Evolutionary conservation across 2,888 invertebrate genomes (phyloP), one percentile per base, ranked within the genome.

Genomic region (Drosophila birchii): DNA sequence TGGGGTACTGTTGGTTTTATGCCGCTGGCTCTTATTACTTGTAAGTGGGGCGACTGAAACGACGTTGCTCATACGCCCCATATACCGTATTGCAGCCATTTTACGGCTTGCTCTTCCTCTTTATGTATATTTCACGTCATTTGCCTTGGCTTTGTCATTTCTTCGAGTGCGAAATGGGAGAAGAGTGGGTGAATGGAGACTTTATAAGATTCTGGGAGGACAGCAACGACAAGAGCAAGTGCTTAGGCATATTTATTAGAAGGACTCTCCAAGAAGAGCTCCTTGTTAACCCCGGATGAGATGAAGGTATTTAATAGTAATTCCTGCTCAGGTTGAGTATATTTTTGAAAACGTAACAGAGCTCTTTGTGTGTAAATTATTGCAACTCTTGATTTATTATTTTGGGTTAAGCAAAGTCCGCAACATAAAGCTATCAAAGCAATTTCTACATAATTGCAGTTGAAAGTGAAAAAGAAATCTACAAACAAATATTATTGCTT

Each of bases 191-290:
- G 11, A 1, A n/a, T 5, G 11, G n/a, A 11, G 44, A 34, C 20
- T 16, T 20, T 34, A 20, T 20, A 23, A 36, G 51, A 34, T 20
- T 20, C 20, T 16, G 51, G 34, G 34, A 36, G 51, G 34, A 23
- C 20, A 51, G 12, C n/a, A 5, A 7, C 14, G 58, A 36, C 34
- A 54, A 78, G 78, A 45, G 78, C 59, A 68, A 70, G 78, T 84
- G 82, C 84, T 87, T 86, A 81, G 80, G 70, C 77, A 77, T 81
- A 84, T 84, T 84, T 84, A 87, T 87, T 87, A 81, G 80, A 54
- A 53, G 68, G 44, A 61, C 68, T 75, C 68, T 44, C 55, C 54
- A 64, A 55, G 74, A 66, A 66, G 57, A 74, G 53, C 56, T 71
- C 45, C 79, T 79, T 58, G 66, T 75, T 75, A 54, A 68, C 67